Evolutionary conservation across 2,888 invertebrate species (phyloP), one percentile per base, ranked within the genome.

Genomic region (Acrobeloides nanus): DNA sequence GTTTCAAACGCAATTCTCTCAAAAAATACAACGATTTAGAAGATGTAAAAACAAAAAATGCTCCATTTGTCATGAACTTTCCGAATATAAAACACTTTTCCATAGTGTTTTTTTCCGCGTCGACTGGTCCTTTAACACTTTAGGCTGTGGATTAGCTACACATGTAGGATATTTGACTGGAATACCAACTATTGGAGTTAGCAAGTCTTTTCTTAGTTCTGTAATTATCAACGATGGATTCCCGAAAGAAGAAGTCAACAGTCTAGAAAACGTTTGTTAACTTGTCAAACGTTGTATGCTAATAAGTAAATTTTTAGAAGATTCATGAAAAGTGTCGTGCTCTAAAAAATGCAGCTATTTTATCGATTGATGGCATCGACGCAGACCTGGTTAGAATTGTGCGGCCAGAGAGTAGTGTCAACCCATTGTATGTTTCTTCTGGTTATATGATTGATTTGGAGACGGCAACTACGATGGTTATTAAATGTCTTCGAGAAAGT

Each of bases 111-210:
- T 15, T 35, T 57, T n/a, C n/a, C n/a, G n/a, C n/a, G n/a, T n/a
- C n/a, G n/a, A n/a, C n/a, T n/a, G n/a, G n/a, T n/a, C n/a, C n/a
- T n/a, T n/a, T n/a, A n/a, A n/a, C n/a, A n/a, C n/a, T n/a, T 21
- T 51, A 77, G 77, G 66, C 21, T 77, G 77, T 65, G 79, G 79
- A 2, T 58, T 76, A 35, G 79, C 78, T 0, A 76, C 76, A 58
- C 77, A 78, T 44, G 68, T 79, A 5, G 78, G 77, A 18, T 76
- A 76, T 3, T 37, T 67, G 8, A 53, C 75, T 17, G 73, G 74
- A 27, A 57, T 76, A 10, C 75, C 78, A 0, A 72, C 74, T 37
- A 62, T 79, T 34, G 79, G 79, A 18, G 74, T 77, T 15, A 77
- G 77, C 6, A 79, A 79, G 58, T 76, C 74, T 35, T 60, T 78